Evolutionary conservation across 2,888 invertebrate genomes (phyloP).

Genomic region (Phortica magna): DNA sequence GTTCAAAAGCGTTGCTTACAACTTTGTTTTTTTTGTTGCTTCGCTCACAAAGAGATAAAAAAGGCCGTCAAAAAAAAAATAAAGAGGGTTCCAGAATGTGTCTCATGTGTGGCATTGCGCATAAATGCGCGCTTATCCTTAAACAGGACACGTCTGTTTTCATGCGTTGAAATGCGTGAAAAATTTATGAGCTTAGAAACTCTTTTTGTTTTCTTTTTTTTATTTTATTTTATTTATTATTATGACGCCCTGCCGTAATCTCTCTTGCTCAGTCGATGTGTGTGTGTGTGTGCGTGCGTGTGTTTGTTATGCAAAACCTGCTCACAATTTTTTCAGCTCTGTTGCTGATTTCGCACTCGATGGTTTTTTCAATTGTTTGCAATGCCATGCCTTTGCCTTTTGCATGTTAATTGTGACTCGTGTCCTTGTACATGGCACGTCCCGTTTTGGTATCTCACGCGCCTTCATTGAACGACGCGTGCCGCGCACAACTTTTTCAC

Average conservation of each 20-base stretch:
- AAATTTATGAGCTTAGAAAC: slow-evolving; percentile 59
- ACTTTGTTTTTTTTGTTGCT: slow-evolving; percentile 22
- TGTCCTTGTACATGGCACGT: neutral
- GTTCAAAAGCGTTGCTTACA: neutral
- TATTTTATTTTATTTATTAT: slow-evolving; percentile 5
- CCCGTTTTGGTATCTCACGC: neutral
- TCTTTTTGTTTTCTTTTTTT: slow-evolving; percentile 51
- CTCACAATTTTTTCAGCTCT: neutral
- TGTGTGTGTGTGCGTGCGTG: neutral
- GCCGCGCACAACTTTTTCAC: slow-evolving; percentile 56
- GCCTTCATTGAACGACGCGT: slow-evolving; percentile 1
- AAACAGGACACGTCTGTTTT: slow-evolving; percentile 55
- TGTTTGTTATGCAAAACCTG: slow-evolving; percentile 10
- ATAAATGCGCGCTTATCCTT: slow-evolving; percentile 44
- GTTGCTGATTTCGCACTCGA: slow-evolving; percentile 6
- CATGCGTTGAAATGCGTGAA: slow-evolving; percentile 52
- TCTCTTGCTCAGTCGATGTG: no score
- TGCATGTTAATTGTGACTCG: slow-evolving; percentile 66
- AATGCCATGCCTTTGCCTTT: slow-evolving; percentile 42
- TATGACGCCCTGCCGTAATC: no score
- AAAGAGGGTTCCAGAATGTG: slow-evolving; percentile 50
- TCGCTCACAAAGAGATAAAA: neutral
- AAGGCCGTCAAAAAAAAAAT: neutral
- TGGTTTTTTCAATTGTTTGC: slow-evolving; percentile 29
- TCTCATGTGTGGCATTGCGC: slow-evolving; percentile 30